phyloP scores from a whole-genome alignment of 2,113 vertebrate species.

The Penelope pileata region DNA sequence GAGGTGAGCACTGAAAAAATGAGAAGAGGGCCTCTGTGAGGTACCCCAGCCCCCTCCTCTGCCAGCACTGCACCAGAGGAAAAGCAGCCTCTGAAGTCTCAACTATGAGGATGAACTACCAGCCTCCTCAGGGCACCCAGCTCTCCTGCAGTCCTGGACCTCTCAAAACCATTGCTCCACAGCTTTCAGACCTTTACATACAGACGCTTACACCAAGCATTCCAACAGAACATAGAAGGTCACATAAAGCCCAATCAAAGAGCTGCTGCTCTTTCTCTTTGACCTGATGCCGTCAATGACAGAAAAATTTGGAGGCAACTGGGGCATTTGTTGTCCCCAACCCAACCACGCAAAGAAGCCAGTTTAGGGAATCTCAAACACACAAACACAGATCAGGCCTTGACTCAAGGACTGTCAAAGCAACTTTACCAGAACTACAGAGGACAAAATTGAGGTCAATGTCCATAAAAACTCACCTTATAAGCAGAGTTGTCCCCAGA shows the following conservation, averaged over 20 bases:
- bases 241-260: not conserved
- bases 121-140: not conserved
- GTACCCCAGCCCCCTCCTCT: not conserved
- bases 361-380: not conserved
- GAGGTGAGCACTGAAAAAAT: not conserved
- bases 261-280: not conserved
- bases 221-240: not conserved
- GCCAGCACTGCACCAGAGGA: not conserved
- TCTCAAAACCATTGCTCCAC: not conserved
- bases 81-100: not conserved
- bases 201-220: not conserved
- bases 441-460: not conserved
- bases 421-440: not conserved
- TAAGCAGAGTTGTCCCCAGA: not conserved
- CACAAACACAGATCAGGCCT: not conserved
- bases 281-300: rapidly evolving
- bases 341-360: rapidly evolving
- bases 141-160: not conserved
- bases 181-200: not conserved
- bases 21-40: not conserved
- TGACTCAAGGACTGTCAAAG: not conserved
- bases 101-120: rapidly evolving
- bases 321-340: not conserved
- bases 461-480: not conserved
- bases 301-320: not conserved